Conservation (phyloP, 2,888 invertebrate genomes). For the Drosophila affinis region DNA sequence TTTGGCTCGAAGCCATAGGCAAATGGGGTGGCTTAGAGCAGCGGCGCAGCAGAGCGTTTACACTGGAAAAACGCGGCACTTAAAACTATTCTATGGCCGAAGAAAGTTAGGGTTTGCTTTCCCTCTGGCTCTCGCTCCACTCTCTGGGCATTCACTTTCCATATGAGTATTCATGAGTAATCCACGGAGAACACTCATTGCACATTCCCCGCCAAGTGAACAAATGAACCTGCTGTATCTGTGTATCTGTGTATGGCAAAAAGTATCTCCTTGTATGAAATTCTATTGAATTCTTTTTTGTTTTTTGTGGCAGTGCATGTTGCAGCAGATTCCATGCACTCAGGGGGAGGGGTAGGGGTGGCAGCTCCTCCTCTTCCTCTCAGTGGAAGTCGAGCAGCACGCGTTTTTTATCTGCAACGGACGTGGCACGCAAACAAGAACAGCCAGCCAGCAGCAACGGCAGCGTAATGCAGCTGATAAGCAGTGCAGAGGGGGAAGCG, state of each 20-base stretch:
- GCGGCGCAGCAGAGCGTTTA: slow-evolving; percentile 18
- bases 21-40: slow-evolving; percentile 37
- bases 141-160: background rate
- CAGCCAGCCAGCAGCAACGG: slow-evolving; percentile 17
- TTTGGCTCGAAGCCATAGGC: slow-evolving; percentile 69
- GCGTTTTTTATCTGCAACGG: slow-evolving; percentile 76
- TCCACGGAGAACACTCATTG: background rate
- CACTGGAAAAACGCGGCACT: background rate
- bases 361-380: slow-evolving; percentile 2
- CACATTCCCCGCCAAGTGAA: background rate
- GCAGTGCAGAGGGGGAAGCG: slow-evolving; percentile 39
- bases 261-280: background rate
- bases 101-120: background rate
- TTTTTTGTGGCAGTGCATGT: slow-evolving; percentile 7
- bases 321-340: background rate
- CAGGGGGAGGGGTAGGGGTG: background rate
- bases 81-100: background rate
- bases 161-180: background rate
- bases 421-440: slow-evolving; percentile 65
- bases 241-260: background rate
- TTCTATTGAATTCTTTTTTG: background rate
- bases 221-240: background rate
- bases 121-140: background rate
- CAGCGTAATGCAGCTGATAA: slow-evolving; percentile 21
- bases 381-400: slow-evolving; percentile 67